A percentile compares a stretch with the other conserved stretches of the same genome.
These are phyloP conservation scores for Megaceryle maxima DNA, from an alignment of 2,113 vertebrate species.

Conservation along the genomic window DNA sequence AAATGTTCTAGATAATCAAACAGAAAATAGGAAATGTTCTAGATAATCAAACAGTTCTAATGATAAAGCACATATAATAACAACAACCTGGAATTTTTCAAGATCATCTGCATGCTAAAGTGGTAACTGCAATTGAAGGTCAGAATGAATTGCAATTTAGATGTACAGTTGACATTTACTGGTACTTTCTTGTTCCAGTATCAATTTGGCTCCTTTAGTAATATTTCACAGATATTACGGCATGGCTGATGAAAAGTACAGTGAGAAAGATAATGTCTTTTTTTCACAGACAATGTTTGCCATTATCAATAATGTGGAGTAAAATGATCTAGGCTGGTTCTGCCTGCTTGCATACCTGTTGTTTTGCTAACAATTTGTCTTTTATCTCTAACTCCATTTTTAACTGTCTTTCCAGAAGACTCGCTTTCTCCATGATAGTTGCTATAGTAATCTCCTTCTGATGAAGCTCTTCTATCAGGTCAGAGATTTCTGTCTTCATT, in stretches of 20 bases:
- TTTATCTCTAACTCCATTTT: slow-evolving; percentile 77
- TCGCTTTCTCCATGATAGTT: slow-evolving; percentile 77
- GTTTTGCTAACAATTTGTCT: slow-evolving; percentile 74
- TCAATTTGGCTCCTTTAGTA: background rate
- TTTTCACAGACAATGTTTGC: background rate
- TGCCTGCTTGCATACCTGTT: slow-evolving; percentile 72
- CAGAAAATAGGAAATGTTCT: background rate
- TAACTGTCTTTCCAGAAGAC: slow-evolving; percentile 78
- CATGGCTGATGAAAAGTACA: background rate
- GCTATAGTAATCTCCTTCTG: slow-evolving; percentile 81
- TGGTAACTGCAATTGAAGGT: background rate
- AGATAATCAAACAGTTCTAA: background rate
- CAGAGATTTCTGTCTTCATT: slow-evolving; percentile 75
- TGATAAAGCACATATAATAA: background rate
- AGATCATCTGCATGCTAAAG: background rate
- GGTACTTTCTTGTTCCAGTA: background rate
- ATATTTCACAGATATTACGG: background rate
- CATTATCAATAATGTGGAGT: background rate
- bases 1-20: background rate
- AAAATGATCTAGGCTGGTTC: background rate
- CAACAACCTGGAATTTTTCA: background rate
- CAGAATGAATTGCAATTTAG: background rate
- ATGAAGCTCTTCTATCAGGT: slow-evolving; percentile 76
- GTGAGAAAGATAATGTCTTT: background rate
- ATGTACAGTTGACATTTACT: background rate